Base-by-base conservation (phyloP, 2,888 invertebrate species). In the Sesia bembeciformis region DNA sequence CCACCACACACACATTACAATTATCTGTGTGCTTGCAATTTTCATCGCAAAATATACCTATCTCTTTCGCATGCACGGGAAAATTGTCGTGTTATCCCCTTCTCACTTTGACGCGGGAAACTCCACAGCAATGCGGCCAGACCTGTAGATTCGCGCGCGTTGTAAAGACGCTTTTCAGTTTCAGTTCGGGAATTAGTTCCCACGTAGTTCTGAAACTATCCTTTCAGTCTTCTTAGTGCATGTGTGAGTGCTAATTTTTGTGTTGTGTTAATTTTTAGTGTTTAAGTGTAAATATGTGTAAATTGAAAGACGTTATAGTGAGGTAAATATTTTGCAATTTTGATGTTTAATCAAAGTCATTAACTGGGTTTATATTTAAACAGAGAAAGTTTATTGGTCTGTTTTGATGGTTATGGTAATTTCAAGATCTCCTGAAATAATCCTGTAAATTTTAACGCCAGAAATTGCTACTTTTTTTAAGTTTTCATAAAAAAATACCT, bases 111-210 rank as follows among this genome's bases (percentile, higher is more conserved):
- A 64, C 77, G 86, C 82, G 85, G 87, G 84, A 79, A 76, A 81
- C 67, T 69, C 61, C 68, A 68, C 67, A 72, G 75, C 74, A 72
- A 60, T 77, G 78, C 74, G 66, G 74, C 58, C 79, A 88, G 88
- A 88, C 84, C 82, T 85, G 85, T 84, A 81, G 84, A 79, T 81
- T 80, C 79, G 66, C 76, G 76, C 76, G 78, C 60, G 68, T 62
- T 63, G 80, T 56, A 40, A 63, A 69, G 76, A 81, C 87, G 88
- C 75, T 68, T 76, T 65, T 59, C 58, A 52, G 54, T 69, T 74
- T 70, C 65, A 62, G 69, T 74, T 70, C 66, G 61, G 66, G 66
- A 54, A 56, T 53, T 53, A 49, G 49, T 49, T 49, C 49, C 58
- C 56, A 55, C 53, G 56, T 52, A 42, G 56, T 52, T 55, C 56